A percentile compares a stretch with the other conserved stretches of the same genome.
These are phyloP conservation scores for Timema podura DNA, from an alignment of 2,888 invertebrate species.

Conservation along the genomic window DNA sequence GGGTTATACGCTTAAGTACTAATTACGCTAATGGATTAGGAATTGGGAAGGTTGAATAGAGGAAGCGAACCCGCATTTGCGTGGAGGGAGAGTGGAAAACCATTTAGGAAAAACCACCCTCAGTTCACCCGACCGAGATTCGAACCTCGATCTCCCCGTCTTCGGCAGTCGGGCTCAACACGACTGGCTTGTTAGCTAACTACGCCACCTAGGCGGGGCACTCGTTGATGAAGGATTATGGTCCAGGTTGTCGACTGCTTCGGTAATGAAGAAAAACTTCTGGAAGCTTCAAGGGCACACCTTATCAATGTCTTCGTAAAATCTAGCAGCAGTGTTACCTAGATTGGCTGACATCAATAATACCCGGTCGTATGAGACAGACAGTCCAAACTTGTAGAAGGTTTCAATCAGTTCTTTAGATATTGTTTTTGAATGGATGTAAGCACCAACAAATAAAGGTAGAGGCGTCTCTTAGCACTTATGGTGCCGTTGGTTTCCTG, in stretches of 20 bases:
- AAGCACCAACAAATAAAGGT: background rate
- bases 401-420: background rate
- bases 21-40: no score
- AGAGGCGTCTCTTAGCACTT: conserved; percentile 1
- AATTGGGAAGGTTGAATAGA: no score
- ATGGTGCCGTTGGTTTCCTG: background rate
- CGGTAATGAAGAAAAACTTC: background rate
- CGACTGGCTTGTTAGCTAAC: no score
- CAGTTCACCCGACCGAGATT: no score
- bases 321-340: background rate
- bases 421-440: background rate
- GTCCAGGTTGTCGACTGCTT: background rate
- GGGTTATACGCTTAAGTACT: no score
- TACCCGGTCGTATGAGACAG: background rate
- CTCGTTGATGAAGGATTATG: no score
- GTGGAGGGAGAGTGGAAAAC: no score
- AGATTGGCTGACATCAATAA: background rate
- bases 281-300: background rate
- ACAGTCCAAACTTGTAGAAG: conserved; percentile 5
- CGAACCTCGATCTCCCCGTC: no score
- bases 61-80: no score
- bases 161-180: no score
- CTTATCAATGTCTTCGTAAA: background rate
- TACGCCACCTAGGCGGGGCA: no score
- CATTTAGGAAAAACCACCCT: no score